These are phyloP conservation scores for Pseudopodoces humilis DNA, from an alignment of 2,113 vertebrate species.

Conservation along the genomic window DNA sequence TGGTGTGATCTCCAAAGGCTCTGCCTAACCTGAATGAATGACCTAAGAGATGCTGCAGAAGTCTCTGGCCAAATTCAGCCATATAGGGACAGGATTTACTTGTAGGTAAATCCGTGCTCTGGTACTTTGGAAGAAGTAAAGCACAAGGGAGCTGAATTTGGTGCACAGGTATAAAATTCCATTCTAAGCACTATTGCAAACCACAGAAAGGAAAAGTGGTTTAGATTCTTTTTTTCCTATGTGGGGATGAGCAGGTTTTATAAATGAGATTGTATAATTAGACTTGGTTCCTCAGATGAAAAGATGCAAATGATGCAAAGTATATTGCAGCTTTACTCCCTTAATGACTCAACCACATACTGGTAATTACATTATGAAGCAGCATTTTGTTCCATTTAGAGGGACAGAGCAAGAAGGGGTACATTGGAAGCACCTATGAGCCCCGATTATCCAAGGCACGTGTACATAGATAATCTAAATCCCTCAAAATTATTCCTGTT, in stretches of 20 bases:
- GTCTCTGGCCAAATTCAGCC: not conserved
- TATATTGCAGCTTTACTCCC: not conserved
- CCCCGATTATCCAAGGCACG: not conserved
- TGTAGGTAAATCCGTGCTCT: not conserved
- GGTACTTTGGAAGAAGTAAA: not conserved
- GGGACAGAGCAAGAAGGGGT: not conserved
- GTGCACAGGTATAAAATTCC: not conserved
- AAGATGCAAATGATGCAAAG: not conserved
- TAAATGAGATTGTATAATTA: not conserved
- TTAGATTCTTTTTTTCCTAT: not conserved
- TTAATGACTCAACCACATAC: not conserved
- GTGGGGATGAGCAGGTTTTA: not conserved
- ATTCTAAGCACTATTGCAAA: not conserved
- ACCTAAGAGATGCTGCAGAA: not conserved
- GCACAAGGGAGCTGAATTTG: not conserved
- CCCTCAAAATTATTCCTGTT: not conserved
- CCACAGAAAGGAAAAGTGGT: not conserved
- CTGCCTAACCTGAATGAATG: not conserved
- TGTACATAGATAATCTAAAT: not conserved
- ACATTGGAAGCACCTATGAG: not conserved
- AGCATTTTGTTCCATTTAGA: not conserved
- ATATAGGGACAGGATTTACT: not conserved
- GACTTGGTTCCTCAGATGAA: not conserved
- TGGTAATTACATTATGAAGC: not conserved
- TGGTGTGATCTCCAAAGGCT: not conserved